Percentiles rank a stretch among this genome's conserved stretches.
These are phyloP conservation scores for Aphidius gifuensis DNA, from an alignment of 1,140 invertebrate genomes.

Conservation along the genomic window DNA sequence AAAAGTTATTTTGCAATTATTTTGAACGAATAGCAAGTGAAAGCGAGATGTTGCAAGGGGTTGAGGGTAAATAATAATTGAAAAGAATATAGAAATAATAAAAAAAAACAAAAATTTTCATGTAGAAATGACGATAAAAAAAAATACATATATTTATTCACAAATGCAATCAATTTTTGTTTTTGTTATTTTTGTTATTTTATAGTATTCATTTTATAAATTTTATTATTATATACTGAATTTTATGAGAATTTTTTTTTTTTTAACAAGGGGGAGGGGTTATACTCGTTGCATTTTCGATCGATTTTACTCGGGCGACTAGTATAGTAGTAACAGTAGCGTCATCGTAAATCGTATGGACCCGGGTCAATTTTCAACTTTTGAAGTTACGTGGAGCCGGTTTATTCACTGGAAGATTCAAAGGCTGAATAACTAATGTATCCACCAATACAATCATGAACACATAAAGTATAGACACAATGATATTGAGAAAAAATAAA, in stretches of 20 bases:
- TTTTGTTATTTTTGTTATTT: conserved; percentile 1
- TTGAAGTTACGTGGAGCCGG: no score
- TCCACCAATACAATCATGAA: no score
- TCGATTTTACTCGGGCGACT: conserved; percentile 16
- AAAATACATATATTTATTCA: neutral
- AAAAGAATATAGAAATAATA: neutral
- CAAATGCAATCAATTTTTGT: conserved; percentile 4
- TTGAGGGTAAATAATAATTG: neutral
- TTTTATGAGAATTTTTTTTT: no score
- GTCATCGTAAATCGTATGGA: conserved; percentile 28
- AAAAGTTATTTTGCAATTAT: conserved; percentile 5
- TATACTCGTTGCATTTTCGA: conserved; percentile 15
- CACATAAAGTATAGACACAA: no score
- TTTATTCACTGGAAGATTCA: no score
- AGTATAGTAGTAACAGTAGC: conserved; percentile 14
- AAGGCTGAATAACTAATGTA: no score
- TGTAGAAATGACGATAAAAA: no score
- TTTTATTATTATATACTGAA: neutral
- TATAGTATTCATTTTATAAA: neutral
- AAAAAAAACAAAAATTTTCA: neutral
- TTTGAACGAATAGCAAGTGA: neutral
- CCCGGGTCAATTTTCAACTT: conserved; percentile 8
- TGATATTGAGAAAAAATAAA: no score
- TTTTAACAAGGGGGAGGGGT: no score
- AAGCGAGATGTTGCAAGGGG: neutral